Evolutionary conservation across 1,140 invertebrate genomes (phyloP), one percentile per base, ranked within the genome.

Genomic region (Chionoecetes opilio): DNA sequence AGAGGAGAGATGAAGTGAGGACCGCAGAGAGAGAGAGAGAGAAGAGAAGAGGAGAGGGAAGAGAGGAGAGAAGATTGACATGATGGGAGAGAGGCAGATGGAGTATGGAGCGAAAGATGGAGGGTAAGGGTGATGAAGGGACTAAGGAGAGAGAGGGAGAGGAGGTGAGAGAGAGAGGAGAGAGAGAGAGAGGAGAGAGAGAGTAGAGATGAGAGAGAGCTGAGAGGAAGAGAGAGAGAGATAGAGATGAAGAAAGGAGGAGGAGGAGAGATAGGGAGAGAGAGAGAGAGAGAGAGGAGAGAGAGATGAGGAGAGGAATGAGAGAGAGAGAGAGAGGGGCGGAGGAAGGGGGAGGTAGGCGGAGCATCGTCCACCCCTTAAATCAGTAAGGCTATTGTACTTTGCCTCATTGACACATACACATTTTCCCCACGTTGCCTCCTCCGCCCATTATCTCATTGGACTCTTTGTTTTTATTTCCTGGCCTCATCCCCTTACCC

Each of bases 391-490:
- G 0, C 46, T 53, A 75, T 75, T 75, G 53, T 91, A 53, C 34
- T 85, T 75, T 32, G 32, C 85, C 17, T 75, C 93, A 94, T 94
- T 90, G 86, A 94, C 93, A 94, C 87, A n/a, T 82, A 94, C 90
- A 94, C 53, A 94, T 94, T 87, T 94, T 94, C 93, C 63, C n/a
- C 82, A 41, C 93, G 75, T 85, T 75, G 85, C 46, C 91, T 88
- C 53, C 53, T 35, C 87, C 87, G 87, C 53, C 93, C 93, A 94
- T 94, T 94, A 94, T 82, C 93, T 90, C 93, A 90, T 94, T 90
- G 17, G 31, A 86, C 35, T 94, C 86, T 90, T 94, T 94, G 93
- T 94, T 94, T 94, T 94, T 94, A 94, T 94, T 94, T 90, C 93
- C 93, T 75, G 75, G 37, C n/a, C 93, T 94, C 93, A 94, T 94